A percentile compares a stretch with the other conserved stretches of the same genome.
phyloP scores from a whole-genome alignment of 2,797 vertebrate species.

The Sebastes goodei region DNA sequence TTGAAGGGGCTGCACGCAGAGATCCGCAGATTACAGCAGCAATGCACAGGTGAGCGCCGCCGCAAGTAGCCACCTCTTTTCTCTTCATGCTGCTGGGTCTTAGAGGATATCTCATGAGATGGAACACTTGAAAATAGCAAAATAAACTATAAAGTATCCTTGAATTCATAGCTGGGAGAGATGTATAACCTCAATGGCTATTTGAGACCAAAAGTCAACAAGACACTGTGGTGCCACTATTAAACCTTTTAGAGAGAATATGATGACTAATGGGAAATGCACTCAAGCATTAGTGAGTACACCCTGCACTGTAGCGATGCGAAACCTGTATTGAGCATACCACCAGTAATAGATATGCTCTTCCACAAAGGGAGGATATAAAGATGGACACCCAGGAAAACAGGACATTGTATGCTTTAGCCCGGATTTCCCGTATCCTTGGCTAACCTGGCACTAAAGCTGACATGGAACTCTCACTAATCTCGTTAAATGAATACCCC shows the following conservation, averaged over 20 bases:
- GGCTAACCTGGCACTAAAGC: slow-evolving; percentile 18
- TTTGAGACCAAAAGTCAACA: not conserved
- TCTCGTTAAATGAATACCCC: slow-evolving; percentile 36
- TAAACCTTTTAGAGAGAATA: slow-evolving; percentile 22
- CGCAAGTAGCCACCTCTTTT: not conserved
- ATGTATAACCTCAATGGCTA: not conserved
- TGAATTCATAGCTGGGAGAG: not conserved
- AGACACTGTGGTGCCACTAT: not conserved
- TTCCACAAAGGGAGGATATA: not conserved
- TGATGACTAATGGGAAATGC: slow-evolving; percentile 16
- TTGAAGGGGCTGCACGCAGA: slow-evolving; percentile 93
- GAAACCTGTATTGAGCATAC: slow-evolving; percentile 1
- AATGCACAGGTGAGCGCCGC: slow-evolving; percentile 89
- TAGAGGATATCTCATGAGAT: not conserved
- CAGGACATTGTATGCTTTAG: not conserved
- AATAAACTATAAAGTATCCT: not conserved
- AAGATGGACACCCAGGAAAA: not conserved
- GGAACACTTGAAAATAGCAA: not conserved
- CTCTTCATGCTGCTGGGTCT: not conserved
- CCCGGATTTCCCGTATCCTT: slow-evolving; percentile 19
- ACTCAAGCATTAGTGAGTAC: not conserved
- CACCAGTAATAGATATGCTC: not conserved
- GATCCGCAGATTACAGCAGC: slow-evolving; percentile 94
- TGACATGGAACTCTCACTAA: slow-evolving; percentile 47
- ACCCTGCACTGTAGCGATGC: not conserved